A percentile compares a stretch with the other conserved stretches of the same genome.
Evolutionary conservation across 1,140 invertebrate genomes (phyloP).

Genomic region (Drosophila kepulauana): DNA sequence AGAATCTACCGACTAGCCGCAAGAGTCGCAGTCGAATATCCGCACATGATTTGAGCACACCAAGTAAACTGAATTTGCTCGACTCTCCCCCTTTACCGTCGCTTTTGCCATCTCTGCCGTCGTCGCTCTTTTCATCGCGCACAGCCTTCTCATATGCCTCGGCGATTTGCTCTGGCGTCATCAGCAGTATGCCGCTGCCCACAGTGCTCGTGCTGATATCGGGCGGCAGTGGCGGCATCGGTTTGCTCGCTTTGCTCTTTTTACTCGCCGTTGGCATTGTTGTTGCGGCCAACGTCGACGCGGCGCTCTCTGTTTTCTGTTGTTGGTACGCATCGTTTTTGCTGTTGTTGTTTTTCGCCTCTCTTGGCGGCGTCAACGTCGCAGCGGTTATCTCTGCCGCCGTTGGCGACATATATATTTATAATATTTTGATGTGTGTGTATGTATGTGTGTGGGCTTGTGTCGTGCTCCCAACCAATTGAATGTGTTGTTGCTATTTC

Average conservation of each 20-base stretch:
- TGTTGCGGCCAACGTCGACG: slow-evolving; percentile 8
- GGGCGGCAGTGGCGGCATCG: slow-evolving; percentile 27
- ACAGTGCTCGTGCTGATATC: slow-evolving; percentile 38
- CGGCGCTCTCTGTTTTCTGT: background rate
- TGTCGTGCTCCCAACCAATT: background rate
- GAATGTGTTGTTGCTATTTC: slow-evolving; percentile 24
- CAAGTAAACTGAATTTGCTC: slow-evolving; percentile 10
- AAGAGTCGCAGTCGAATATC: slow-evolving; percentile 51
- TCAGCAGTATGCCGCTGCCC: slow-evolving; percentile 53
- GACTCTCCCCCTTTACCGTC: background rate
- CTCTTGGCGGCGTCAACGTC: slow-evolving; percentile 18
- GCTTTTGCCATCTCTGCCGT: background rate
- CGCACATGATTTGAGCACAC: slow-evolving; percentile 19
- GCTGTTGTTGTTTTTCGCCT: background rate
- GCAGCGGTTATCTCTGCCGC: slow-evolving; percentile 34
- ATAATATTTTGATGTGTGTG: slow-evolving; percentile 3
- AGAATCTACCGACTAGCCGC: slow-evolving; percentile 55
- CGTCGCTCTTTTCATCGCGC: slow-evolving; percentile 22
- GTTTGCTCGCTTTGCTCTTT: background rate
- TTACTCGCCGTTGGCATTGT: background rate
- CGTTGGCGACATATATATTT: slow-evolving; percentile 38
- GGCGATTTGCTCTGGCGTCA: slow-evolving; percentile 63
- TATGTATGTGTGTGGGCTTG: background rate
- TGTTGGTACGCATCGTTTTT: slow-evolving; percentile 1
- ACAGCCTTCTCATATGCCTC: slow-evolving; percentile 62